Conservation (phyloP, 2,113 vertebrate genomes). For the Choloepus hoffmanni region DNA sequence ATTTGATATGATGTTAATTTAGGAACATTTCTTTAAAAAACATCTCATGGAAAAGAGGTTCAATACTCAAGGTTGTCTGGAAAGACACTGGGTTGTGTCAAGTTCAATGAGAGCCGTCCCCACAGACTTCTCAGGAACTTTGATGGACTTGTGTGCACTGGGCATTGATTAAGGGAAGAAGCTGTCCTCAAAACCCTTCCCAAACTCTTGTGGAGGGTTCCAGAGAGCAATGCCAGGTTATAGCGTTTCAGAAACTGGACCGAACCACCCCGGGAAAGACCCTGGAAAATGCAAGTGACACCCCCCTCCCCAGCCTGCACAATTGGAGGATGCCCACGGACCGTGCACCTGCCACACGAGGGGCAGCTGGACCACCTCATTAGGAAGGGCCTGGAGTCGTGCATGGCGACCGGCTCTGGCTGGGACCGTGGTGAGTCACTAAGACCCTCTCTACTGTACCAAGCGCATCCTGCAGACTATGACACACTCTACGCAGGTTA, state of each 20-base stretch:
- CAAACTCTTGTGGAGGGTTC: not conserved
- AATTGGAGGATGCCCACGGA: not conserved
- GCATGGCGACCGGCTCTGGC: not conserved
- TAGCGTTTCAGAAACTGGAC: not conserved
- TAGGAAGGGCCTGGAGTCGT: not conserved
- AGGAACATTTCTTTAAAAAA: not conserved
- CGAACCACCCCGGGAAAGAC: rapidly evolving
- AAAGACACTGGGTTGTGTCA: not conserved
- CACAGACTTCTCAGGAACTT: not conserved
- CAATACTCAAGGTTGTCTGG: rapidly evolving
- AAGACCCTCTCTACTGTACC: not conserved
- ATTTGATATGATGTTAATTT: constrained; percentile 42
- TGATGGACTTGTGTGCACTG: rapidly evolving
- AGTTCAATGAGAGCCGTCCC: rapidly evolving
- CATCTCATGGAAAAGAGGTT: not conserved
- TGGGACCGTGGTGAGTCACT: not conserved
- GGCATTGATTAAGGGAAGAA: not conserved
- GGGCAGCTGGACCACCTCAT: not conserved
- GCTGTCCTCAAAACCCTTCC: not conserved
- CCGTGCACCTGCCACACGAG: rapidly evolving
- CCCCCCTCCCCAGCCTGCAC: not conserved
- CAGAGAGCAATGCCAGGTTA: not conserved
- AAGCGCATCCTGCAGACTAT: not conserved
- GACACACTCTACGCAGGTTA: rapidly evolving
- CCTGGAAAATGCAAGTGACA: not conserved